A percentile compares a stretch with the other conserved stretches of the same genome.
Conservation (phyloP, 2,888 invertebrate species). For the Amblyjoppa fuscipennis region DNA sequence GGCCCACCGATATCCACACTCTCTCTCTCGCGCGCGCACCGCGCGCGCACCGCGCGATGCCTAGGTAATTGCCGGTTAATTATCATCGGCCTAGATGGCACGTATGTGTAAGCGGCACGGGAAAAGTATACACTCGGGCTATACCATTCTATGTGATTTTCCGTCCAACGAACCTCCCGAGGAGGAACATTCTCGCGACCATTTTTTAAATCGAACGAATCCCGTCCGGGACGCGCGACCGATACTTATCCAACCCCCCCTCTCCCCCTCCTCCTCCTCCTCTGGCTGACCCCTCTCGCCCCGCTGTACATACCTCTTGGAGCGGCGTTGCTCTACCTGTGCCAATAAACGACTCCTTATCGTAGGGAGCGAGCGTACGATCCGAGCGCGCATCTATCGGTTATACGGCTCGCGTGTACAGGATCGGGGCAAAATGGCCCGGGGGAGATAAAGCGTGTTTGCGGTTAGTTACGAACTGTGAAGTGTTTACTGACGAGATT, state of each 20-base stretch:
- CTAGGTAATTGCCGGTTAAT: conserved; percentile 72
- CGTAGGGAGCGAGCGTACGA: conserved; percentile 16
- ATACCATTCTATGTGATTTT: conserved; percentile 62
- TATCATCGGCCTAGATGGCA: conserved; percentile 71
- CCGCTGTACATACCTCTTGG: neutral
- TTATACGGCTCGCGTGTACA: neutral
- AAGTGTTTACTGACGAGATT: no score
- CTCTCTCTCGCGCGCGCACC: conserved; percentile 40
- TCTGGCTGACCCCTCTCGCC: neutral
- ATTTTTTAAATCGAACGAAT: conserved; percentile 63
- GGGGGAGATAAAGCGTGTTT: neutral
- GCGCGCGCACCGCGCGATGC: conserved; percentile 15
- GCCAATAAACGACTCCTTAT: conserved; percentile 43
- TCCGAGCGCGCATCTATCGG: neutral
- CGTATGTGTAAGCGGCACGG: conserved; percentile 60
- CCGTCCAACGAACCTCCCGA: conserved; percentile 70
- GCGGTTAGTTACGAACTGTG: no score
- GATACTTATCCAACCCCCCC: conserved; percentile 49
- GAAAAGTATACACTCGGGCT: conserved; percentile 61
- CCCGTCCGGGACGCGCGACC: conserved; percentile 54
- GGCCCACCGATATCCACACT: conserved; percentile 27
- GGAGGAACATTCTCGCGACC: conserved; percentile 32
- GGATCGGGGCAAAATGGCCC: neutral
- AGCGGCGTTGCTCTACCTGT: neutral
- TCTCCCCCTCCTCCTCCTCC: neutral